Conservation (phyloP, 2,797 vertebrate genomes). For the Esox lucius region DNA sequence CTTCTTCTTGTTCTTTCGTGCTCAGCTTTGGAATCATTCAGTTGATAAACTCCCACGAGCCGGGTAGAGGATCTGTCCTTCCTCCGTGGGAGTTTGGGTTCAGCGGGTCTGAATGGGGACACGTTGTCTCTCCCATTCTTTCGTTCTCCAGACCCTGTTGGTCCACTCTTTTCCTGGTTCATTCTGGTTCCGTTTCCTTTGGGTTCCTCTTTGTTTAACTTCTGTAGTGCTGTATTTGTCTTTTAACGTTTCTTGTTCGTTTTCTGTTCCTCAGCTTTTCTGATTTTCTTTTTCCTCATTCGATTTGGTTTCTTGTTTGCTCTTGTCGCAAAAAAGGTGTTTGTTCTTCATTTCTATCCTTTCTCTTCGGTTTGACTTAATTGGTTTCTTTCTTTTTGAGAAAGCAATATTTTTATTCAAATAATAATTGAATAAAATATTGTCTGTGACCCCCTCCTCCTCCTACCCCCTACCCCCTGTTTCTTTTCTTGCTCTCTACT, state of each 20-base stretch:
- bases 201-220: slow-evolving; percentile 37
- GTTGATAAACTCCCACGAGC: slow-evolving; percentile 69
- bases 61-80: slow-evolving; percentile 48
- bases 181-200: slow-evolving; percentile 28
- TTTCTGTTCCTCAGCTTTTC: slow-evolving; percentile 34
- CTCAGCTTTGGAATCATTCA: slow-evolving; percentile 83
- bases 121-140: slow-evolving; percentile 60
- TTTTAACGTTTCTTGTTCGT: slow-evolving; percentile 25
- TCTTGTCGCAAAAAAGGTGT: slow-evolving; percentile 54
- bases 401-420: slow-evolving; percentile 99
- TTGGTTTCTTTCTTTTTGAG: slow-evolving; percentile 76
- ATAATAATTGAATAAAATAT: slow-evolving; percentile 99
- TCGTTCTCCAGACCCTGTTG: slow-evolving; percentile 55
- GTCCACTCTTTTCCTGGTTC: slow-evolving; percentile 52
- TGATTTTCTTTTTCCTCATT: slow-evolving; percentile 29
- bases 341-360: slow-evolving; percentile 40
- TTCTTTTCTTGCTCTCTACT: slow-evolving; percentile 99
- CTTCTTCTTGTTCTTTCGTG: slow-evolving; percentile 32
- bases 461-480: slow-evolving; percentile 87
- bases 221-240: slow-evolving; percentile 45
- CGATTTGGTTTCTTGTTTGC: slow-evolving; percentile 53
- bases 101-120: slow-evolving; percentile 64
- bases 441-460: slow-evolving; percentile 94
- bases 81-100: slow-evolving; percentile 64
- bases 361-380: slow-evolving; percentile 85